Base-by-base conservation (phyloP, 2,797 vertebrate species). In the Pogoniulus pusillus region DNA sequence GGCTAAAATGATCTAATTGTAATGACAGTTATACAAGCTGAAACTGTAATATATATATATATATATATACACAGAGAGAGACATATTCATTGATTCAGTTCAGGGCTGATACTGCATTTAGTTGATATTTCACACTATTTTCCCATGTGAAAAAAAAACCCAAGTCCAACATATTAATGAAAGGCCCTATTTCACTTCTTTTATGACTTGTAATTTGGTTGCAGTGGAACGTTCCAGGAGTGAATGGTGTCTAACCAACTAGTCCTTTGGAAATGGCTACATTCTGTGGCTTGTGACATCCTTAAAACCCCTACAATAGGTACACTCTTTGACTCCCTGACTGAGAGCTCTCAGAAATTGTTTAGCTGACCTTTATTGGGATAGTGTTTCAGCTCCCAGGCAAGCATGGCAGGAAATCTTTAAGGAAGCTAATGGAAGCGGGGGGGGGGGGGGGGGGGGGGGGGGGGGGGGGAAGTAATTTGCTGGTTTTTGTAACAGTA, bases 251-350 rank as follows among this genome's bases (percentile, higher is more conserved):
- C 32, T 87, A 86, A 87, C 60, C 29, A 75, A 34, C 34, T 84
- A 87, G 66, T 90, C 54, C n/a, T 75, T 51, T 68, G 73, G 69
- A 93, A 55, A 63, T 80, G 93, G 71, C 47, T 89, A 58, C 30
- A 58, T 22, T 73, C 37, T 64, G 30, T 76, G 49, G 34, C 24
- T 87, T 60, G 16, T 39, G 49, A 84, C 16, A 45, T 43, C 55
- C 10, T 55, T 12, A 51, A 69, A 16, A 82, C 19, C 30, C 43
- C 34, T 74, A 5, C 45, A 70, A 41, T 55, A 79, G 18, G 29
- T 17, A 68, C 24, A 43, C 23, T 69, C 26, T 83, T 82, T 89
- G 16, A 82, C 78, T 71, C 26, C 24, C 49, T 24, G 23, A 49
- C 22, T 49, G 23, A 49, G 47, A 24, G 79, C 9, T 35, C 35